Conservation (phyloP, 1,140 invertebrate species). For the Pemphigus obesinymphae region DNA sequence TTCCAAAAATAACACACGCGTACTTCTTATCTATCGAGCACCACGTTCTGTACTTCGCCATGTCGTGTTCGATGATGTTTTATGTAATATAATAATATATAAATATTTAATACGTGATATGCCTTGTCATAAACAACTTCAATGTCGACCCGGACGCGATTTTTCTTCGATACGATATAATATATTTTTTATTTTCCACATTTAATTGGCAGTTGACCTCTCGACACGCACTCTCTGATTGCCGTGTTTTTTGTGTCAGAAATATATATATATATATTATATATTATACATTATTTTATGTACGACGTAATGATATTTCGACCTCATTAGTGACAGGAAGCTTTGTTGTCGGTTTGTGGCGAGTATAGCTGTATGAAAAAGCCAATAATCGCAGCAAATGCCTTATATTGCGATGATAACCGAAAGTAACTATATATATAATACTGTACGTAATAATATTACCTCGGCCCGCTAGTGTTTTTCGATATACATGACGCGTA, state of each 20-base stretch:
- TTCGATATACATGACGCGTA: not conserved
- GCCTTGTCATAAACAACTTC: conserved; percentile 6
- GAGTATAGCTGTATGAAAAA: not conserved
- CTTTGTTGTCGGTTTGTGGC: not conserved
- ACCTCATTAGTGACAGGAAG: conserved; percentile 35
- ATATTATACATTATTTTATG: not conserved
- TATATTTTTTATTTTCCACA: not conserved
- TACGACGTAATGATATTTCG: conserved; percentile 20
- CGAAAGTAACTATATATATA: not conserved
- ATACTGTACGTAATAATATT: not conserved
- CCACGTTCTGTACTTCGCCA: not conserved
- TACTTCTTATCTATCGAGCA: not conserved
- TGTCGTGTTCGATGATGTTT: not conserved
- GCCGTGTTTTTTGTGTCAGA: not conserved
- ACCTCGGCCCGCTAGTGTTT: not conserved
- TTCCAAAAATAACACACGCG: not conserved
- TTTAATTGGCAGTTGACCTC: conserved; percentile 16
- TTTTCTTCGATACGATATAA: conserved; percentile 7
- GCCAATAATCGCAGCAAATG: not conserved
- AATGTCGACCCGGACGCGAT: conserved; percentile 3
- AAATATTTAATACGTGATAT: not conserved
- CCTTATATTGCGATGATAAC: not conserved
- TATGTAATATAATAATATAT: not conserved
- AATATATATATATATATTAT: not conserved
- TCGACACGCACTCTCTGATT: not conserved